Base-by-base conservation (phyloP, 2,888 invertebrate genomes). In the Drosophila phalerata region DNA sequence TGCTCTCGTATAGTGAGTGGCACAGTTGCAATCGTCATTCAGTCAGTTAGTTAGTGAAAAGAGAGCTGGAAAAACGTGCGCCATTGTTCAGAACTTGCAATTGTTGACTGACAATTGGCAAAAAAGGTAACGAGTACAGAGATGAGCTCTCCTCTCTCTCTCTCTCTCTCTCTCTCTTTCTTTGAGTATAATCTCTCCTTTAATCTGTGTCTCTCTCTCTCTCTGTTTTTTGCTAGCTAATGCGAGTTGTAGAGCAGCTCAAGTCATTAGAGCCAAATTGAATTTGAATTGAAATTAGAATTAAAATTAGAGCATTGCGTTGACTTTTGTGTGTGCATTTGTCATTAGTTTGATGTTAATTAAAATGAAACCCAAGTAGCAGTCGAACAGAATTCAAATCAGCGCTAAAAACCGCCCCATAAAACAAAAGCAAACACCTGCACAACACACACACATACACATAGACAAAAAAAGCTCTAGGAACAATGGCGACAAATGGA, bases 281-380 rank as follows among this genome's bases (percentile, higher is more conserved):
- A 83, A 86, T 83, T 80, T 69, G 84, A 85, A 75, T 75, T 79
- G 64, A 63, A 68, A 69, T 62, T 25, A 47, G 51, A 45, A 56
- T 22, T 34, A 15, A 51, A 76, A 65, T 69, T 78, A 63, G 79
- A 79, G 62, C 69, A 76, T 52, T 78, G 49, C 78, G 73, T 45
- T 49, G 53, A 38, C 60, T 42, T 65, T 72, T 79, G 76, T 85
- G 76, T 85, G 51, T 73, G 78, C 70, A 70, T 67, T 84, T 86
- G 73, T 77, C 84, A 88, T 84, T 84, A 84, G 89, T 88, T 84
- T 75, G 81, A 83, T 84, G 89, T 84, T 84, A 84, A 84, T 84
- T 84, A 84, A 84, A 84, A 83, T 80, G 87, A 76, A 78, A 69
- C 78, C 67, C 77, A 81, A 79, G 73, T 79, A 77, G 64, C 58